phyloP scores from a whole-genome alignment of 1,140 invertebrate species.

The Lasaia peninsularis region DNA sequence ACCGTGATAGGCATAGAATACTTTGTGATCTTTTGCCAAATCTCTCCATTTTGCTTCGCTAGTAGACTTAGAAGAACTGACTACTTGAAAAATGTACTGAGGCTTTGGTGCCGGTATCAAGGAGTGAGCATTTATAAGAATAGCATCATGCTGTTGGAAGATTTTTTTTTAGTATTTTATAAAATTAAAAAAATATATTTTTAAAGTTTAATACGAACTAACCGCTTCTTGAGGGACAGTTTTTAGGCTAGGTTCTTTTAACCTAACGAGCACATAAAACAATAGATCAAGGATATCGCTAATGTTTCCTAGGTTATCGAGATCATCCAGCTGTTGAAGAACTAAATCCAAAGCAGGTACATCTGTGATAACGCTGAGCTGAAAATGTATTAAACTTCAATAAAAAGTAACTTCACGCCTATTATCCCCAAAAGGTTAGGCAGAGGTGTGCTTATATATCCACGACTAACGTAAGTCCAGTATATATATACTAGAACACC shows the following conservation, averaged over 20 bases:
- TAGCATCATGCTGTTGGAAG: conserved; percentile 69
- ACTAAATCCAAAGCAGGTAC: conserved; percentile 78
- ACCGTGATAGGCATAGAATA: conserved; percentile 87
- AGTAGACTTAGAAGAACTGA: conserved; percentile 72
- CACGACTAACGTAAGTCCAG: too few relatives aligned
- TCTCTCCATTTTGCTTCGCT: conserved; percentile 79
- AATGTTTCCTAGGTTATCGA: conserved; percentile 69
- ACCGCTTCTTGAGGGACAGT: conserved; percentile 77
- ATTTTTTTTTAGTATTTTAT: conserved; percentile 9
- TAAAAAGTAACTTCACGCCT: too few relatives aligned
- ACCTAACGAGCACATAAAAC: conserved; percentile 79
- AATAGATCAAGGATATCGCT: conserved; percentile 77
- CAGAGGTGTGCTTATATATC: too few relatives aligned
- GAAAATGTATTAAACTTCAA: conserved; percentile 31
- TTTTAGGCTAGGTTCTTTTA: conserved; percentile 78
- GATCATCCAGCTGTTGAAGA: conserved; percentile 73
- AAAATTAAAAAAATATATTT: conserved; percentile 10
- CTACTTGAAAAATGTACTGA: conserved; percentile 82
- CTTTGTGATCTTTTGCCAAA: conserved; percentile 74
- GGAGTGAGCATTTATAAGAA: conserved; percentile 74
- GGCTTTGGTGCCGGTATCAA: conserved; percentile 73
- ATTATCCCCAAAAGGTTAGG: too few relatives aligned
- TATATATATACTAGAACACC: too few relatives aligned
- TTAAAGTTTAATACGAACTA: conserved; percentile 35
- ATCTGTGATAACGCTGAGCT: conserved; percentile 78